A percentile compares a stretch with the other conserved stretches of the same genome.
These are phyloP conservation scores for Morpho deidamia DNA, from an alignment of 2,888 invertebrate genomes.

Conservation along the genomic window DNA sequence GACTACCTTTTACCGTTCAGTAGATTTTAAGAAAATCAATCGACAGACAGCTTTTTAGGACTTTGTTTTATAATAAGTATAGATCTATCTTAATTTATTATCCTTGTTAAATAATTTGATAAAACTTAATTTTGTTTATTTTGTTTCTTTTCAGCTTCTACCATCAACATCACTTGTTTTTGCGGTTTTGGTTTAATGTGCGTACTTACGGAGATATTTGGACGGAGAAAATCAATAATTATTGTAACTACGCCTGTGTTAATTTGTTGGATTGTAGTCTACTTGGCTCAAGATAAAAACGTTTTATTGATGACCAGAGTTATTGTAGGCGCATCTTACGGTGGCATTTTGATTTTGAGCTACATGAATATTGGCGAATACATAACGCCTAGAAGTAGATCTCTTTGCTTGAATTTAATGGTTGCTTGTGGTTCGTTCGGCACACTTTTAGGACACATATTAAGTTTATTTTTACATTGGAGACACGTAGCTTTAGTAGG, in stretches of 20 bases:
- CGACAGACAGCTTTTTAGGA: no score
- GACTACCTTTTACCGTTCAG: no score
- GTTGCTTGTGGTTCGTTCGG: constrained; percentile 9
- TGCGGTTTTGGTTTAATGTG: constrained; percentile 14
- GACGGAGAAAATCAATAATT: constrained; percentile 15
- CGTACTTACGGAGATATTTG: constrained; percentile 14
- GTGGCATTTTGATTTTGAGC: constrained; percentile 13
- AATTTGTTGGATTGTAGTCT: constrained; percentile 19
- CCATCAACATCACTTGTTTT: constrained; percentile 20
- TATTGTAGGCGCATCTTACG: constrained; percentile 17
- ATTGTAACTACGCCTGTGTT: constrained; percentile 14
- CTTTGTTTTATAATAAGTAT: no score
- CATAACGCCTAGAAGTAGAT: constrained; percentile 15
- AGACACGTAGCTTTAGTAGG: constrained; percentile 19
- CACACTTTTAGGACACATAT: constrained; percentile 13
- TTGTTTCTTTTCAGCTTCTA: constrained; percentile 19
- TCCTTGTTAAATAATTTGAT: no score
- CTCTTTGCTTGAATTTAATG: constrained; percentile 18
- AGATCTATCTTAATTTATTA: no score
- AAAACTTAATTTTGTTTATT: no score
- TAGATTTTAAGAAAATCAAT: no score
- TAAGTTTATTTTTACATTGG: constrained; percentile 21
- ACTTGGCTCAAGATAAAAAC: constrained; percentile 16
- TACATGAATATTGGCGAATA: constrained; percentile 18
- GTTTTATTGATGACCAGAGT: constrained; percentile 15